phyloP scores from a whole-genome alignment of 2,797 vertebrate genomes.

The Hephaestus fuliginosus region DNA sequence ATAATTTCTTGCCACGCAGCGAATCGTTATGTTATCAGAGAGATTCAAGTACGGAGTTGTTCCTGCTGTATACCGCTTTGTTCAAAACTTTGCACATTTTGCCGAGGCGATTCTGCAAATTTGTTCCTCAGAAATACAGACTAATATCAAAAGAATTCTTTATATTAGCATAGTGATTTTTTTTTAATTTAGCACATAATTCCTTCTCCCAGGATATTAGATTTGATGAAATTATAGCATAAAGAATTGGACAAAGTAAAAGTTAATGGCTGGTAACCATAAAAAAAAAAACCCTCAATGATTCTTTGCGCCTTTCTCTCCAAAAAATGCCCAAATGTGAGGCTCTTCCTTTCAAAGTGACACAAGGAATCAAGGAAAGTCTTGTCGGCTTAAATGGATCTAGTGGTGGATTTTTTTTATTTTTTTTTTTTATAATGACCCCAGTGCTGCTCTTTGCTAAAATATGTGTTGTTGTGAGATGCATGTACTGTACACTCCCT shows the following conservation, averaged over 20 bases:
- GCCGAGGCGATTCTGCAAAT: constrained; percentile 32
- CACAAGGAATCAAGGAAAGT: constrained; percentile 39
- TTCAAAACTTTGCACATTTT: constrained; percentile 50
- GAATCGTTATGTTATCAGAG: constrained; percentile 37
- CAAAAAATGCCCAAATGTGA: neutral
- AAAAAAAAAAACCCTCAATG: neutral
- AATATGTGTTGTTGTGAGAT: constrained; percentile 64
- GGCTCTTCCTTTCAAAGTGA: constrained; percentile 19
- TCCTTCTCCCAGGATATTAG: constrained; percentile 46
- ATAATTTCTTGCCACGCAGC: constrained; percentile 52
- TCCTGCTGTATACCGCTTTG: constrained; percentile 33
- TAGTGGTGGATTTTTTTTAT: neutral
- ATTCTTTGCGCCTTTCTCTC: constrained; percentile 27
- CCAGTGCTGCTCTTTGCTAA: constrained; percentile 46
- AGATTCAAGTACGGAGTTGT: constrained; percentile 59
- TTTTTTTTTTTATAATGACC: neutral
- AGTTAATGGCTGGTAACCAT: constrained; percentile 9
- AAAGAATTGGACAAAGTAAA: constrained; percentile 39
- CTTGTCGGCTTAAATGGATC: neutral
- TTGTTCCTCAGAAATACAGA: constrained; percentile 41
- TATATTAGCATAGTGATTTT: constrained; percentile 19
- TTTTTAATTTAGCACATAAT: neutral
- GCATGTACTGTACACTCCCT: constrained; percentile 71
- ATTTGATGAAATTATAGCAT: constrained; percentile 60
- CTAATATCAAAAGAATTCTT: constrained; percentile 17